Conservation (phyloP, 2,888 invertebrate species). For the Drosophila longiperda region DNA sequence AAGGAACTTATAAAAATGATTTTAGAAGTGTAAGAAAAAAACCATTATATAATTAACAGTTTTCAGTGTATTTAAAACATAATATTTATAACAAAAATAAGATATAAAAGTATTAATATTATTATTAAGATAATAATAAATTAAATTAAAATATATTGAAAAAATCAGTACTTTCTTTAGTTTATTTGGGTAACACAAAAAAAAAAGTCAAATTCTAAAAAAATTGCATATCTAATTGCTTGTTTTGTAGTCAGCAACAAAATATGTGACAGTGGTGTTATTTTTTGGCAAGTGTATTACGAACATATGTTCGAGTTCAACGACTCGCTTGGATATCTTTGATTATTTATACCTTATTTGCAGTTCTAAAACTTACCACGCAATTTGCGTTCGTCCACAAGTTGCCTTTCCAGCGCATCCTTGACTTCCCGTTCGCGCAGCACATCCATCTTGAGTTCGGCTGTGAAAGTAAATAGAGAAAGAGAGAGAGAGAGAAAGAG, state of each 20-base stretch:
- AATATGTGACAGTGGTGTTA: background rate
- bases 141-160: background rate
- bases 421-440: conserved; percentile 96
- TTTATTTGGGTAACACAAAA: background rate
- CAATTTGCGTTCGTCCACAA: conserved; percentile 96
- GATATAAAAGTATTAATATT: background rate
- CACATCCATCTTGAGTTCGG: conserved; percentile 98
- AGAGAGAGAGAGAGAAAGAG: conserved; percentile 1
- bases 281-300: background rate
- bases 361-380: conserved; percentile 89
- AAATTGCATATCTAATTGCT: background rate
- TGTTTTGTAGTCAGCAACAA: background rate
- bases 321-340: background rate
- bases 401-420: conserved; percentile 96
- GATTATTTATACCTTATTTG: background rate
- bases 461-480: conserved; percentile 85
- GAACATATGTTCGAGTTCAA: background rate
- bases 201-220: background rate
- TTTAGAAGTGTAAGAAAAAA: background rate
- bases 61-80: no score
- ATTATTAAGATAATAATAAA: background rate
- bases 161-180: background rate
- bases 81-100: background rate
- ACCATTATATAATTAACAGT: background rate
- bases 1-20: background rate